Evolutionary conservation across 1,140 invertebrate genomes (phyloP), one percentile per base, ranked within the genome.

Genomic region (Neelides sp.): DNA sequence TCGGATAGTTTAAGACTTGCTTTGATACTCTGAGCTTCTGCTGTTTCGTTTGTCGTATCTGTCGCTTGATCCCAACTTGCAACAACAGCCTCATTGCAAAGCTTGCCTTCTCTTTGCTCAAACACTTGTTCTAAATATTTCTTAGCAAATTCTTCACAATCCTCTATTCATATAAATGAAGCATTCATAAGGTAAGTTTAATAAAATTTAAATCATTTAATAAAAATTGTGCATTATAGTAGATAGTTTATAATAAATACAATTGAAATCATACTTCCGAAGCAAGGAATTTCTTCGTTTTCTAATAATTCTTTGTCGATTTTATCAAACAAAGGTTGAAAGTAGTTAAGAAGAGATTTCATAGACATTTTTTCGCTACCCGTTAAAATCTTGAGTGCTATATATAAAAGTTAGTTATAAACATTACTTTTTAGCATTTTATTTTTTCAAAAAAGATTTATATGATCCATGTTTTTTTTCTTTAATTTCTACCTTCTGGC

Each of bases 301-400:
- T n/a, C 52, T 30, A 44, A 49, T 15, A 58, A 39, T 39, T 58
- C 48, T 32, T 55, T 23, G 15, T 61, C 50, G 2, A 64, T 34
- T 32, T 51, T 51, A 1, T 55, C 40, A 17, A 59, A 45, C 4
- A 64, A 39, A 15, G 64, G 64, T 32, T 42, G 20, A 39, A 63
- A 64, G 42, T 65, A 65, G 22, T 60, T 54, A n/a, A 64, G 23
- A 3, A 65, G 50, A 15, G 71, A 62, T 15, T 52, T 32, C 2
- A 65, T 65, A 40, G 64, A 63, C 64, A 73, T 65, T 28, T 64
- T 61, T 8, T 56, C 50, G 15, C 61, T 58, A 8, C 68, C 69
- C 8, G 70, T 71, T 10, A 73, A 52, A 10, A 56, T 54, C 40
- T 64, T 44, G 59, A 73, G 61, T 3, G 67, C 65, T n/a, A n/a